Evolutionary conservation across 2,113 vertebrate genomes (phyloP).

Genomic region (Hippolais icterina): DNA sequence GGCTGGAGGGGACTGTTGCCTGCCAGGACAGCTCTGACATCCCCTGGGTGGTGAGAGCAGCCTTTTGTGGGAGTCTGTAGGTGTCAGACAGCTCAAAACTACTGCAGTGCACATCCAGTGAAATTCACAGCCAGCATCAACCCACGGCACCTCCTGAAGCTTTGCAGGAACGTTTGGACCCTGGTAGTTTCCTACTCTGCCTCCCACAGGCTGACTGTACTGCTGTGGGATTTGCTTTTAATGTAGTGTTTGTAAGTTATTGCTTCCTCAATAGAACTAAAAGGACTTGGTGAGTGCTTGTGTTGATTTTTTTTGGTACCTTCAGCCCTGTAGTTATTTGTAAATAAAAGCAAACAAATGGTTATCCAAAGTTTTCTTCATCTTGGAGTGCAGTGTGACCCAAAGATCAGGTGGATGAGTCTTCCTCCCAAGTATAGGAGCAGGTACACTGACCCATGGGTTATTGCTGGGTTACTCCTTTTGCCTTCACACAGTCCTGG

Average conservation of each 20-base stretch:
- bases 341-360: neutral
- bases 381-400: neutral
- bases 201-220: neutral
- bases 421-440: neutral
- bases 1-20: rapidly evolving
- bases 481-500: neutral
- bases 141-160: neutral
- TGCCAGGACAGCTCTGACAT: neutral
- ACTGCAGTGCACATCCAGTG: too few species aligned
- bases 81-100: neutral
- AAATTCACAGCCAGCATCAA: neutral
- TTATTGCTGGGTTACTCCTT: neutral
- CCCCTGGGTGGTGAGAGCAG: neutral
- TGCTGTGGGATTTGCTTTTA: neutral
- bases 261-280: neutral
- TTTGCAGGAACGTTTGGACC: neutral
- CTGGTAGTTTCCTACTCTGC: neutral
- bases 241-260: neutral
- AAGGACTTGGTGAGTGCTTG: neutral
- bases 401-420: neutral
- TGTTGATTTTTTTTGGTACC: neutral
- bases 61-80: neutral
- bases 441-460: rapidly evolving
- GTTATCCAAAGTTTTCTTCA: neutral
- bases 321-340: neutral